Base-by-base conservation (phyloP, 1,140 invertebrate genomes). In the Sminthurinus signatus region DNA sequence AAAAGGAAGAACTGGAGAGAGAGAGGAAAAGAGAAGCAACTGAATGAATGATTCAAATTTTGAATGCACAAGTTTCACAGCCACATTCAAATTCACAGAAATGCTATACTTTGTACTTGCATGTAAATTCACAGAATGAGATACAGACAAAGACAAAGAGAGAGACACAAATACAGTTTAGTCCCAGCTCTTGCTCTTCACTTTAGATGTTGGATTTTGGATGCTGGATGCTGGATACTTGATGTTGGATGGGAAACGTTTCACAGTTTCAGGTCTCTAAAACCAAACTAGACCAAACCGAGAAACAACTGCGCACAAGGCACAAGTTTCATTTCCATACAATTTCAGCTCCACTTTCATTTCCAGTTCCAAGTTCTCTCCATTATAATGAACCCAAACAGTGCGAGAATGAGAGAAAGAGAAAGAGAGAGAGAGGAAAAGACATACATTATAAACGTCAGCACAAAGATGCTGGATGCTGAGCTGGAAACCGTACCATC, bases 391-490 rank as follows among this genome's bases (percentile, higher is more conserved):
- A 58, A 58, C 21, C 56, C 29, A 43, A 21, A 58, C n/a, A 56
- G 32, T n/a, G n/a, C n/a, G n/a, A n/a, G n/a, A n/a, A n/a, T n/a
- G 28, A 54, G 25, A 54, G 51, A 54, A 31, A 19, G 3, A 54
- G 51, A 25, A 19, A 54, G 51, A 31, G 28, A 54, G 28, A 54
- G 25, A 28, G 17, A 54, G 28, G 51, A n/a, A 29, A 50, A 32
- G 58, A 60, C 58, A 50, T 51, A 60, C 58, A 60, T 60, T 51
- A 50, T 48, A 60, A 60, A 60, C 43, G 44, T 29, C 43, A 60
- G 36, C 55, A 31, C 19, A 36, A 36, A 46, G 21, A 46, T 46
- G 44, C 44, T 46, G 44, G 21, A 46, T 46, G 44, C 44, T 46
- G 44, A 46, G 44, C 15, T 46, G 21, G 4, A 46, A 46, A 46